phyloP scores from a whole-genome alignment of 2,888 invertebrate genomes.

The Monochamus alternatus region DNA sequence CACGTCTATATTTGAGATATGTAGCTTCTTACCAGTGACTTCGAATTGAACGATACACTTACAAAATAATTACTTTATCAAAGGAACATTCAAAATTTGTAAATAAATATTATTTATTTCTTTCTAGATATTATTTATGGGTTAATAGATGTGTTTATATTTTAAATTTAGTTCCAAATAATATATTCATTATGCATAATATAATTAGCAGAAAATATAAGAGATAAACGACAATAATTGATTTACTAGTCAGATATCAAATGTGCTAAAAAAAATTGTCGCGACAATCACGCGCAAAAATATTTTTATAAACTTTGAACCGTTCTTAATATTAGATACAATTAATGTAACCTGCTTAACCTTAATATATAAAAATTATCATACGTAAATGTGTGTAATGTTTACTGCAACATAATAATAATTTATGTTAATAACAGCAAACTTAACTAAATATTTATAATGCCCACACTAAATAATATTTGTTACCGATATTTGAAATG shows the following conservation, averaged over 20 bases:
- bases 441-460: too few species aligned
- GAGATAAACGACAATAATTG: background rate
- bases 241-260: background rate
- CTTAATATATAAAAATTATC: background rate
- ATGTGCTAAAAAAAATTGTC: conserved; percentile 6
- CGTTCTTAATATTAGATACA: background rate
- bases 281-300: conserved; percentile 3
- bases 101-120: background rate
- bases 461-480: background rate
- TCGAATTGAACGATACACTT: too few species aligned
- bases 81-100: background rate
- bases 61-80: too few species aligned
- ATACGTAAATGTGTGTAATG: too few species aligned
- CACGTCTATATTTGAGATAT: too few species aligned
- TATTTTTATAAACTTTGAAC: conserved; percentile 20
- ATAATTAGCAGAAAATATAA: background rate
- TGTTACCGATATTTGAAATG: background rate
- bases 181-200: background rate
- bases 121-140: background rate
- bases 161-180: background rate
- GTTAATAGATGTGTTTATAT: background rate
- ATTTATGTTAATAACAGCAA: too few species aligned
- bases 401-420: too few species aligned
- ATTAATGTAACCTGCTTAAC: conserved; percentile 1
- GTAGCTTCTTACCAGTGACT: too few species aligned